A percentile compares a stretch with the other conserved stretches of the same genome.
These are phyloP conservation scores for Macropodus opercularis DNA, from an alignment of 2,797 vertebrate genomes.

Conservation along the genomic window DNA sequence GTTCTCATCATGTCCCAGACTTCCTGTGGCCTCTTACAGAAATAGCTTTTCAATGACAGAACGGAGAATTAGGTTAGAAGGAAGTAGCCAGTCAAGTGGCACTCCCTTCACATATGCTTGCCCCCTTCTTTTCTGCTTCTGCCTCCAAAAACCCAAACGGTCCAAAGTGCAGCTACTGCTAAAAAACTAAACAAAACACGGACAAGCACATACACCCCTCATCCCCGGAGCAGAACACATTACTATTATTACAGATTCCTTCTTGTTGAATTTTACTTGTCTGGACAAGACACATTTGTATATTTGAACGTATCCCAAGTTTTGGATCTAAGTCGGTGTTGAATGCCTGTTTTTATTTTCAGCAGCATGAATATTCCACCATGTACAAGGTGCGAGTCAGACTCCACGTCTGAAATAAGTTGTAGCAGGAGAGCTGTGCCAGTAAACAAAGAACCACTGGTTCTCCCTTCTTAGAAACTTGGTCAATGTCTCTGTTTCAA, in stretches of 20 bases:
- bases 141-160: no score
- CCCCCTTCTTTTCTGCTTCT: slow-evolving; percentile 33
- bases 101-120: slow-evolving; percentile 62
- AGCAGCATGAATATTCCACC: slow-evolving; percentile 40
- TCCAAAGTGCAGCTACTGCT: slow-evolving; percentile 16
- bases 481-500: slow-evolving; percentile 5
- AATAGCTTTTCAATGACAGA: slow-evolving; percentile 82
- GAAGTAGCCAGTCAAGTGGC: slow-evolving; percentile 70
- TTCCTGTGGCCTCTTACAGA: slow-evolving; percentile 80
- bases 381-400: slow-evolving; percentile 63
- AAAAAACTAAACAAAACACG: slow-evolving; percentile 2
- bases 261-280: slow-evolving; percentile 36
- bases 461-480: slow-evolving; percentile 3
- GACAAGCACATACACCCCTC: slow-evolving; percentile 8
- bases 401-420: slow-evolving; percentile 64
- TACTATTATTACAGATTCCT: slow-evolving; percentile 12
- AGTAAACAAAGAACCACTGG: slow-evolving; percentile 10
- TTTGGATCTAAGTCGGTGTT: slow-evolving; percentile 11
- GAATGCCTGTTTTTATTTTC: slow-evolving; percentile 45
- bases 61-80: slow-evolving; percentile 75
- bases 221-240: slow-evolving; percentile 10
- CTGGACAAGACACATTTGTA: slow-evolving; percentile 35
- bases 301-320: slow-evolving; percentile 15
- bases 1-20: slow-evolving; percentile 63
- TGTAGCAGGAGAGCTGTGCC: slow-evolving; percentile 28